These are phyloP conservation scores for Hyppa rectilinea DNA, from an alignment of 2,888 invertebrate genomes.

Conservation along the genomic window DNA sequence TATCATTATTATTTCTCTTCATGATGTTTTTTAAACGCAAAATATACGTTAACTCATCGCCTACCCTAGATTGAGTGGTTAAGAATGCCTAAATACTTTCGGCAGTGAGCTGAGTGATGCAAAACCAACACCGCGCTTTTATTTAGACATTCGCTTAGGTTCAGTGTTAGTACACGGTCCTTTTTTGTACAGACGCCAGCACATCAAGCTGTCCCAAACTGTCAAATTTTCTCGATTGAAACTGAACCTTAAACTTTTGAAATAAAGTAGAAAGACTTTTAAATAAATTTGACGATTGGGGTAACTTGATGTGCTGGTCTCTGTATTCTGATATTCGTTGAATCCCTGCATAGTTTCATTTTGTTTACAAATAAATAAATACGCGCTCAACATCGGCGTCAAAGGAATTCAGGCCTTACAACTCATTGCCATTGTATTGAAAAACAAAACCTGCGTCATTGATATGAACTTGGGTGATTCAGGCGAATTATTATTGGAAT, in stretches of 20 bases:
- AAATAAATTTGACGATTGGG: too few species aligned
- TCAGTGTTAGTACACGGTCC: neutral
- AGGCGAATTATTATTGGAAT: neutral
- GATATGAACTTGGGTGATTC: neutral
- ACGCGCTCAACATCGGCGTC: neutral
- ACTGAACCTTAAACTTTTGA: too few species aligned
- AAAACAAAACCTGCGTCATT: neutral
- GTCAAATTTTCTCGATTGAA: too few species aligned
- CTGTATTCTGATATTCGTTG: too few species aligned
- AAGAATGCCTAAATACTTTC: neutral
- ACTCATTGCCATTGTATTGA: neutral
- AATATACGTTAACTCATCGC: too few species aligned
- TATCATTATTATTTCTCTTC: neutral
- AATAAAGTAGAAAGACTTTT: too few species aligned
- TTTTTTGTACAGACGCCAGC: too few species aligned
- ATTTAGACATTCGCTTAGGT: neutral
- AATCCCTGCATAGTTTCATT: neutral
- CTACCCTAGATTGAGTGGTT: too few species aligned
- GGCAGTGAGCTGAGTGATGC: neutral
- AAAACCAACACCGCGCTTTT: neutral
- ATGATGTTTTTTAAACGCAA: neutral
- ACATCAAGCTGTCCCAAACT: too few species aligned
- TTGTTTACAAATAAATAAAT: neutral
- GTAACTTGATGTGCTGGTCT: too few species aligned
- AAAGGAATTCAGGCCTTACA: neutral